These are phyloP conservation scores for Trichopria drosophilae DNA, from an alignment of 2,888 invertebrate species.

Conservation along the genomic window DNA sequence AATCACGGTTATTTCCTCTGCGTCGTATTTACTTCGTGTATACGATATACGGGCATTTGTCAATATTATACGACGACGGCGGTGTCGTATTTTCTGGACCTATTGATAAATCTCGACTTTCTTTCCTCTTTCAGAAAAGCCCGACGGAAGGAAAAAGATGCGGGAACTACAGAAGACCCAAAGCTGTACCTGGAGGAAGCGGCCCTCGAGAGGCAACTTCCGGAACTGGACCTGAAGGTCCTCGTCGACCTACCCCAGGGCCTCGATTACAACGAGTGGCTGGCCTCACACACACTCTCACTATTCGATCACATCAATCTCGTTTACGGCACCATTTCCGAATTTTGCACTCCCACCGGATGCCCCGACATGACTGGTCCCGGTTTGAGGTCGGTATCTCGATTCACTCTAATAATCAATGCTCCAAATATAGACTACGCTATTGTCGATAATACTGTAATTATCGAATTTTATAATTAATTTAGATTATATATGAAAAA, in stretches of 20 bases:
- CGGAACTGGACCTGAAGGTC: conserved; percentile 91
- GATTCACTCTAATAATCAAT: no score
- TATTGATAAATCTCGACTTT: no score
- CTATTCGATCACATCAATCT: conserved; percentile 99
- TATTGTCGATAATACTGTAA: no score
- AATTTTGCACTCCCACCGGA: conserved; percentile 94
- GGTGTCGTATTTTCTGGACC: conserved; percentile 28
- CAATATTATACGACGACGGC: conserved; percentile 15
- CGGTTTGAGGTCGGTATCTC: conserved; percentile 82
- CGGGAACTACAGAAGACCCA: conserved; percentile 76
- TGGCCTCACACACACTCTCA: conserved; percentile 96
- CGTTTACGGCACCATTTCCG: conserved; percentile 97
- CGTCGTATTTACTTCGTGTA: no score
- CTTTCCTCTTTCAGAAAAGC: conserved; percentile 77
- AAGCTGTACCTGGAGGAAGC: conserved; percentile 95
- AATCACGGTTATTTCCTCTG: no score
- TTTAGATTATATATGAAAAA: no score
- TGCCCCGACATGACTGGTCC: conserved; percentile 98
- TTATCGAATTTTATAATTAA: no score
- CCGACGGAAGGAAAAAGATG: conserved; percentile 92
- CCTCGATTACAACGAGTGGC: conserved; percentile 98
- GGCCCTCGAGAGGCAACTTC: conserved; percentile 89
- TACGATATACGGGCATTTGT: no score
- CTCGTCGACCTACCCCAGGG: conserved; percentile 93
- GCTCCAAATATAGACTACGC: no score